These are phyloP conservation scores for Melanogrammus aeglefinus DNA, from an alignment of 2,797 vertebrate species.

Conservation along the genomic window DNA sequence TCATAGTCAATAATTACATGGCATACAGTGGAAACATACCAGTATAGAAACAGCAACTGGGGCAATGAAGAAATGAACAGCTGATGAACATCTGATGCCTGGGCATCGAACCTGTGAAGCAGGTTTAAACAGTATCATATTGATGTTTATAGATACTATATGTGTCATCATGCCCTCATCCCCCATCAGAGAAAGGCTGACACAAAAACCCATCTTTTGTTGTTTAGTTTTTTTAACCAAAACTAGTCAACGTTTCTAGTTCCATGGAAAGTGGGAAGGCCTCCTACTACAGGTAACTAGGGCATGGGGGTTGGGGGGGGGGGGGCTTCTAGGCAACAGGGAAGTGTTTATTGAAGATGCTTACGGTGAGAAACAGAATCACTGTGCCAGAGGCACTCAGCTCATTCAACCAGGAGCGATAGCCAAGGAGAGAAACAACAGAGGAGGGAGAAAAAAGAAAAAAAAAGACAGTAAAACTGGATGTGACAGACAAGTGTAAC, in stretches of 20 bases:
- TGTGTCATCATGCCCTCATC: neutral
- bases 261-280: neutral
- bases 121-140: neutral
- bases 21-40: too few species aligned
- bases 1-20: too few species aligned
- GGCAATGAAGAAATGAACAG: too few species aligned
- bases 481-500: too few species aligned
- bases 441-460: neutral
- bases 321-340: neutral
- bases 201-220: neutral
- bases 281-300: neutral
- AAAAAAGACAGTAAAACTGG: neutral
- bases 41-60: too few species aligned
- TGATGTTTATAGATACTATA: neutral
- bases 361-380: constrained; percentile 1
- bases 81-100: neutral
- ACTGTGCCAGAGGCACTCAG: neutral
- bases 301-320: neutral
- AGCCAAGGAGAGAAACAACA: neutral
- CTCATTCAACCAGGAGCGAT: neutral
- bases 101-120: neutral
- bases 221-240: neutral
- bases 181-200: neutral
- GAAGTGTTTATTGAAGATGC: constrained; percentile 6
- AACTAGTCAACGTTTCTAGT: neutral